Evolutionary conservation across 2,888 invertebrate genomes (phyloP).

Genomic region (Cylloceria caligata): DNA sequence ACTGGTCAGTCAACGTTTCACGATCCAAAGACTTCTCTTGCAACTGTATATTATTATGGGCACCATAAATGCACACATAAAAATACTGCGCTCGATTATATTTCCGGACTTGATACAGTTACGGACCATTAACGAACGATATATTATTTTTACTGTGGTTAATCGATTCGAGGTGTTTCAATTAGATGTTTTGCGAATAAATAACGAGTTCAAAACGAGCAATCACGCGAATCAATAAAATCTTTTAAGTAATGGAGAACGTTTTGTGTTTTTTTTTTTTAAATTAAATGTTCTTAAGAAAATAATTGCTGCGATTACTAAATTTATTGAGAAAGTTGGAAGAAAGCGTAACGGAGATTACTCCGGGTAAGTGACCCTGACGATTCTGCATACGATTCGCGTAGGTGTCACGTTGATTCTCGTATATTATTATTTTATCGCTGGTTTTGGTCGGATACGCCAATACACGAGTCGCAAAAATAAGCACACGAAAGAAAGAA

Average conservation of each 20-base stretch:
- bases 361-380: conserved; percentile 74
- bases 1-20: conserved; percentile 43
- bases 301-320: neutral
- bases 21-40: conserved; percentile 26
- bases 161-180: conserved; percentile 24
- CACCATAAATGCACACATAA: conserved; percentile 41
- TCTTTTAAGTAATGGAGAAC: neutral
- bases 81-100: conserved; percentile 7
- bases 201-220: neutral
- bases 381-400: conserved; percentile 76
- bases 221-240: neutral
- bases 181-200: conserved; percentile 36
- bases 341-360: conserved; percentile 52
- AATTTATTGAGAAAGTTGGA: conserved; percentile 41
- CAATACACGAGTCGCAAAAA: conserved; percentile 5
- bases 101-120: conserved; percentile 11
- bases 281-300: conserved; percentile 23
- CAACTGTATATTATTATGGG: conserved; percentile 13
- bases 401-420: conserved; percentile 70
- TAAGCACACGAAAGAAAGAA: conserved; percentile 34
- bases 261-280: conserved; percentile 29
- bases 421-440: conserved; percentile 53
- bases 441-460: neutral
- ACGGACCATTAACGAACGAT: neutral
- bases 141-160: conserved; percentile 42